A percentile compares a stretch with the other conserved stretches of the same genome.
phyloP scores from a whole-genome alignment of 1,140 invertebrate genomes.

The Vanessa tameamea region DNA sequence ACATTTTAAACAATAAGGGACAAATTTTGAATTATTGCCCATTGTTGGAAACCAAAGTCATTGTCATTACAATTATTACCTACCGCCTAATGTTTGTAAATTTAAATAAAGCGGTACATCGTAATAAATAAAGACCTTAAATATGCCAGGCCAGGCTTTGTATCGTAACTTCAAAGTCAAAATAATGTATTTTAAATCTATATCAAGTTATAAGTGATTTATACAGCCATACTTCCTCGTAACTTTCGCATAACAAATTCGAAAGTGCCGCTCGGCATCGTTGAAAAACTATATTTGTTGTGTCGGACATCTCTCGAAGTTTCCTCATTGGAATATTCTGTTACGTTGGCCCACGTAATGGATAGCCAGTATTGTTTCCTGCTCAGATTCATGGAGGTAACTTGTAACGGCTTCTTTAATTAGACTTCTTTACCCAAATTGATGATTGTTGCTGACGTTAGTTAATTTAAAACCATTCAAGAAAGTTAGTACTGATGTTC shows the following conservation, averaged over 20 bases:
- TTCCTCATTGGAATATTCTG: slow-evolving; percentile 74
- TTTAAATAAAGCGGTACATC: slow-evolving; percentile 23
- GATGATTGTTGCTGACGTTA: slow-evolving; percentile 76
- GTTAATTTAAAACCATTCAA: slow-evolving; percentile 65
- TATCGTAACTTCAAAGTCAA: slow-evolving; percentile 32
- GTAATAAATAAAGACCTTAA: slow-evolving; percentile 16
- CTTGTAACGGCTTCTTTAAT: slow-evolving; percentile 80
- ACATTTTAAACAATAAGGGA: slow-evolving; percentile 67
- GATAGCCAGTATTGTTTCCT: slow-evolving; percentile 76
- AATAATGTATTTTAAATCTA: slow-evolving; percentile 50
- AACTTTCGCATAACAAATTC: slow-evolving; percentile 62
- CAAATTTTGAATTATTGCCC: slow-evolving; percentile 67
- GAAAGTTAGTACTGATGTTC: slow-evolving; percentile 40
- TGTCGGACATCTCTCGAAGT: slow-evolving; percentile 62
- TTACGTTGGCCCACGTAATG: slow-evolving; percentile 70
- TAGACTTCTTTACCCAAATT: slow-evolving; percentile 79
- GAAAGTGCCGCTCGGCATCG: slow-evolving; percentile 54
- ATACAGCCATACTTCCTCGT: slow-evolving; percentile 47
- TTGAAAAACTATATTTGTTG: slow-evolving; percentile 78
- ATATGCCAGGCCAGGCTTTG: slow-evolving; percentile 19
- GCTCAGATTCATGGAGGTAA: slow-evolving; percentile 79
- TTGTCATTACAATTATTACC: slow-evolving; percentile 56
- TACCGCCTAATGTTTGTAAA: slow-evolving; percentile 22
- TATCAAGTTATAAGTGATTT: slow-evolving; percentile 55
- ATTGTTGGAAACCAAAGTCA: slow-evolving; percentile 59